A percentile compares a stretch with the other conserved stretches of the same genome.
Conservation (phyloP, 2,113 vertebrate genomes). For the Sciurus niger region DNA sequence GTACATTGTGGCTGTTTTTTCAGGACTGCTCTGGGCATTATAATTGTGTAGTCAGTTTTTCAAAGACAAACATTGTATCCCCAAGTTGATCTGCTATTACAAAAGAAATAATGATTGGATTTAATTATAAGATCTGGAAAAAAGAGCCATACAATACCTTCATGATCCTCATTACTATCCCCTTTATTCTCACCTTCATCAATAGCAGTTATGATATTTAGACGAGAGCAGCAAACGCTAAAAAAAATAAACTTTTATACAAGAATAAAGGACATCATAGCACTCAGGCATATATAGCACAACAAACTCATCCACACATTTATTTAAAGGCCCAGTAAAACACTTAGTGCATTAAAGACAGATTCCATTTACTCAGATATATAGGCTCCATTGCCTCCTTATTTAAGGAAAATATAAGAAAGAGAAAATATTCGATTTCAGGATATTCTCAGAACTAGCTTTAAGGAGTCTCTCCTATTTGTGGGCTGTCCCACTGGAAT, state of each 20-base stretch:
- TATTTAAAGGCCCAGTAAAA: background rate
- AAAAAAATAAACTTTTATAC: background rate
- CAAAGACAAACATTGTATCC: background rate
- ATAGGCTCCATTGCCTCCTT: background rate
- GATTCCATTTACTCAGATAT: background rate
- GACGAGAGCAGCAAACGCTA: background rate
- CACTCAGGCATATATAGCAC: background rate
- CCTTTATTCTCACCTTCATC: background rate
- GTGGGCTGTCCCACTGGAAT: background rate
- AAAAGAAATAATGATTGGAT: background rate
- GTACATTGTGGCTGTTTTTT: background rate
- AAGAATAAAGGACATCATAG: background rate
- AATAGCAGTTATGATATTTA: background rate
- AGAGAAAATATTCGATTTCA: background rate
- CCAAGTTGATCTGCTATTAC: background rate
- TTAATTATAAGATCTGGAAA: background rate
- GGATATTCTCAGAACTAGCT: background rate
- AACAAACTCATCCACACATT: background rate
- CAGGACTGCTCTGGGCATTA: background rate
- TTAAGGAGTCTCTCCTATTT: background rate
- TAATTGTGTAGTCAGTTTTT: background rate
- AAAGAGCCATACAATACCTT: background rate
- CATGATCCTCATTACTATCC: background rate
- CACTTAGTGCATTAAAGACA: background rate
- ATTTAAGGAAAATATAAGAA: background rate